Evolutionary conservation across 2,888 invertebrate genomes (phyloP), one percentile per base, ranked within the genome.

Genomic region (Drosophila neonasuta): DNA sequence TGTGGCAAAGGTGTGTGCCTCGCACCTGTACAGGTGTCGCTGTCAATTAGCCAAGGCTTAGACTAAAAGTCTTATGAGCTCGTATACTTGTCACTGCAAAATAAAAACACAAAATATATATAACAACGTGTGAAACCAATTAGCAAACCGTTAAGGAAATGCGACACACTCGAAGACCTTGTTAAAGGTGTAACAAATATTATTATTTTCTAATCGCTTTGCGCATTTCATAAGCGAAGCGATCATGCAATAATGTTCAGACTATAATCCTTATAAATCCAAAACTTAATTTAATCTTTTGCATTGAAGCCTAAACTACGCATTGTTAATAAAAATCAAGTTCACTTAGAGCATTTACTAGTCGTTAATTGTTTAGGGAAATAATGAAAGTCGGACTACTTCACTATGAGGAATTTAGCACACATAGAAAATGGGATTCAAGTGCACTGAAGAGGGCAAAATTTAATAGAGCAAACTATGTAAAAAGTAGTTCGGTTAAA

Each of bases 81-180:
- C 15, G 57, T 42, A 32, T 36, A 49, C 67, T 73, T 72, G 77
- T 54, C 77, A 59, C 55, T 51, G 61, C 48, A 77, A 61, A 34
- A 72, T 24, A 36, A 11, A n/a, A 36, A 36, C 24, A 24, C 24
- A 24, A 24, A 24, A 24, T 24, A 24, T 24, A 24, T 24, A n/a
- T 36, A 49, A 44, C 41, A 66, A 60, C 49, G 77, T 73, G 77
- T 46, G 51, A 68, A 74, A 55, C 59, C 52, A 68, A 68, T 74
- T 77, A 74, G 50, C 74, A 42, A 30, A 30, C 42, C 48, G 39
- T 44, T 62, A 34, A 67, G 74, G 77, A 73, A 77, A 73, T 73
- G 50, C 45, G 34, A 34, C 32, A 41, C 17, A 29, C 20, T 29
- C n/a, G 15, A 9, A 49, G 50, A 61, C 50, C 51, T 71, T 59